Evolutionary conservation across 2,113 vertebrate genomes (phyloP).

Genomic region (Brienomyrus longianalis): DNA sequence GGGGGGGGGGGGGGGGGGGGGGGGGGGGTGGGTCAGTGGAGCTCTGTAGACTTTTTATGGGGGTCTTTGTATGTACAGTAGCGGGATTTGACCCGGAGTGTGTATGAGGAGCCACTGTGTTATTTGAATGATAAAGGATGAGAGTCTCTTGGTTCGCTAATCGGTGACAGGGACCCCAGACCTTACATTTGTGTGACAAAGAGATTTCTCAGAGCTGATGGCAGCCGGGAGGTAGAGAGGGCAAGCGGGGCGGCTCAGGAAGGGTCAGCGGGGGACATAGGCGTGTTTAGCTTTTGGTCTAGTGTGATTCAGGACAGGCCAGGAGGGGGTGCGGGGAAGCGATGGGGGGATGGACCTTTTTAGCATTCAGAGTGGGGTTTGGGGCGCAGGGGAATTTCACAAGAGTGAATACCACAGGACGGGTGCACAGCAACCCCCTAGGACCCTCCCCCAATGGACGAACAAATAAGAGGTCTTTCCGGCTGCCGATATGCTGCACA

Average conservation of each 20-base stretch:
- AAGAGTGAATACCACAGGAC: background rate
- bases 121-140: background rate
- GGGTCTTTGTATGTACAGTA: background rate
- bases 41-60: background rate
- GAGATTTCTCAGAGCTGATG: background rate
- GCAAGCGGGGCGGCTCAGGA: background rate
- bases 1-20: no score
- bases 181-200: background rate
- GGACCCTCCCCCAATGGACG: background rate
- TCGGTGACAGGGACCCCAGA: background rate
- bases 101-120: background rate
- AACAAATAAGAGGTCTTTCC: background rate
- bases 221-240: background rate
- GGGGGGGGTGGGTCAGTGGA: background rate
- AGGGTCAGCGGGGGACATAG: background rate
- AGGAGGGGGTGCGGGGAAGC: background rate
- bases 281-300: background rate
- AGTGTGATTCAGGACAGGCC: background rate
- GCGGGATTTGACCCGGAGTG: background rate
- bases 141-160: background rate
- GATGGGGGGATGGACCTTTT: background rate
- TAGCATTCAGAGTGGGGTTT: background rate
- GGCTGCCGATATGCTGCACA: background rate
- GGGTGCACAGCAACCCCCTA: background rate
- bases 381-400: background rate